phyloP scores from a whole-genome alignment of 1,140 invertebrate species.

The Drosophila baimaii region DNA sequence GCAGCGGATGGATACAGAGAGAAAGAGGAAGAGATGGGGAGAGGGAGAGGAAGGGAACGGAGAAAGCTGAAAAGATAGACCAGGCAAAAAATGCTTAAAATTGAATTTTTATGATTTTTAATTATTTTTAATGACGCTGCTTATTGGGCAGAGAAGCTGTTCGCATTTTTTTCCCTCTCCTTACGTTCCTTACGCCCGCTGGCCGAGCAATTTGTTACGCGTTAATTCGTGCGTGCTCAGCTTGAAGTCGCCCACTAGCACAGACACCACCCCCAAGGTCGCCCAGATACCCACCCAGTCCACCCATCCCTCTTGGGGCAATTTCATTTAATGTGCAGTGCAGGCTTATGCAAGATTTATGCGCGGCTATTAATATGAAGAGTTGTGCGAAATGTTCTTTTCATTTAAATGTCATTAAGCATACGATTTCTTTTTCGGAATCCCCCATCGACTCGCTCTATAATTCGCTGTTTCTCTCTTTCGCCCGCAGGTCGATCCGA shows the following conservation, averaged over 20 bases:
- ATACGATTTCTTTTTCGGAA: slow-evolving; percentile 63
- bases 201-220: slow-evolving; percentile 78
- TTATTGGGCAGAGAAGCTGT: slow-evolving; percentile 62
- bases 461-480: slow-evolving; percentile 19
- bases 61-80: slow-evolving; percentile 30
- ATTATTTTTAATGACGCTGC: slow-evolving; percentile 83
- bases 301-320: slow-evolving; percentile 42
- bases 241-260: slow-evolving; percentile 50
- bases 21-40: too few species aligned
- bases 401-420: slow-evolving; percentile 82
- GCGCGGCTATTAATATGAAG: slow-evolving; percentile 78
- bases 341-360: slow-evolving; percentile 81
- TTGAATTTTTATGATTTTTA: slow-evolving; percentile 84
- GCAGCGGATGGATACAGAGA: slow-evolving; percentile 2
- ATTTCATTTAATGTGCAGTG: slow-evolving; percentile 79
- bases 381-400: slow-evolving; percentile 79
- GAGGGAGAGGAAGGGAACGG: neutral
- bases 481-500: slow-evolving; percentile 97
- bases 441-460: slow-evolving; percentile 9
- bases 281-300: neutral
- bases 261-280: slow-evolving; percentile 21
- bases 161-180: slow-evolving; percentile 4
- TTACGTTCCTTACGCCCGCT: slow-evolving; percentile 22
- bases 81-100: slow-evolving; percentile 70
- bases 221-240: slow-evolving; percentile 81